Evolutionary conservation across 2,797 vertebrate genomes (phyloP), one percentile per base, ranked within the genome.

Genomic region (Acrocephalus scirpaceus): DNA sequence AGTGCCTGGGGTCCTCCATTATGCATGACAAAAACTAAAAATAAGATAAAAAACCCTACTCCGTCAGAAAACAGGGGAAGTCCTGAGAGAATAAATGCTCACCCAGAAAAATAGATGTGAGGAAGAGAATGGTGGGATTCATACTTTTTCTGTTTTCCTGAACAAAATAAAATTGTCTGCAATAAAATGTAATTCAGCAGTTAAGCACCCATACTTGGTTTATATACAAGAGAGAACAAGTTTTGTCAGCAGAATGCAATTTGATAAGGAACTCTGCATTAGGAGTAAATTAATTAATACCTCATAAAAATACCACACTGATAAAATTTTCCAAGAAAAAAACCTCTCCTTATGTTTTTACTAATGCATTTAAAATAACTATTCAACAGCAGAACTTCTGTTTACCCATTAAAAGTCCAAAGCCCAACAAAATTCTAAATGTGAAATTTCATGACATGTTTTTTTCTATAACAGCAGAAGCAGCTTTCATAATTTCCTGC

Each of bases 381-480:
- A 53, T 45, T 79, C 45, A 86, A 4, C 29, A 88, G 75, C 29
- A 85, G 75, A 92, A 57, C 45, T 91, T 32, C 30, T 94, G 85
- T 88, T 74, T 78, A 50, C 26, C 61, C 19, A 25, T 53, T 81
- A 25, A 88, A 77, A 93, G 21, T 78, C 51, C 93, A 84, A 93
- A 96, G n/a, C 62, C 78, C 77, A 83, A 74, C 8, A 88, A 70
- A 53, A 60, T 69, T 23, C 56, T 81, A 92, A 92, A 54, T 44
- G 47, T 67, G 65, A 88, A 92, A 94, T 79, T 90, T 73, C 71
- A 69, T 29, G 60, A 94, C 62, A 51, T 16, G 15, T 30, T 71
- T 78, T 78, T 84, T 86, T 84, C 91, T 95, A 93, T 95, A 80
- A 96, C 27, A 87, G 81, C 48, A 95, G 92, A 83, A 93, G 73